Evolutionary conservation across 2,888 invertebrate genomes (phyloP), one percentile per base, ranked within the genome.

Genomic region (Parthenolecanium corni): DNA sequence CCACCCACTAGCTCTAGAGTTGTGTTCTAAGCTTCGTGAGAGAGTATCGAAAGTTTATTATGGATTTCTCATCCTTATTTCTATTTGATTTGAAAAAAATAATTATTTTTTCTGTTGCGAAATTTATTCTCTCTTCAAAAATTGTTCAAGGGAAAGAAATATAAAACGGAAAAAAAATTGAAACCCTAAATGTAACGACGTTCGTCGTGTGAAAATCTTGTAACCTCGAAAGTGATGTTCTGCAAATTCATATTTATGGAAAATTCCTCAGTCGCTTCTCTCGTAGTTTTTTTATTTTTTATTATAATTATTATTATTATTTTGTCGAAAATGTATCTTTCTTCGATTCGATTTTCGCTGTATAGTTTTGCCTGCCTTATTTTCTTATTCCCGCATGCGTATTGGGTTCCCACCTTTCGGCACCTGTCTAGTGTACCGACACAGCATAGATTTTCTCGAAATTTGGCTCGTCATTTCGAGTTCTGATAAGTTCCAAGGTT

Each of bases 181-280:
- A 31, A 31, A 31, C 4, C 31, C 31, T 31, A n/a, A n/a, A n/a
- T n/a, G n/a, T n/a, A 31, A 31, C 31, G 31, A 31, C 9, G 9
- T 31, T 31, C 9, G 9, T 31, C 40, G 42, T 36, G 54, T 11
- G 40, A 16, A 38, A n/a, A n/a, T n/a, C n/a, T n/a, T n/a, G n/a
- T 11, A 36, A 42, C 24, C 40, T 52, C 31, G n/a, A 46, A 44
- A 23, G 46, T 44, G 57, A 57, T 57, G 57, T 57, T 57, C 57
- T 44, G 46, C 57, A 57, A 57, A 57, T 57, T 57, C 57, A 57
- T 57, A 57, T 57, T 57, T 57, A 57, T 57, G 57, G 57, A 57
- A 57, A 57, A 57, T 57, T 57, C 57, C 57, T 57, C 57, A 57
- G 42, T 25, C 36, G 57, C 57, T 57, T 57, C 31, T 42, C 46